Percentiles rank a stretch among this genome's conserved stretches.
Conservation (phyloP, 2,113 vertebrate species). For the Hippocampus mohnikei region DNA sequence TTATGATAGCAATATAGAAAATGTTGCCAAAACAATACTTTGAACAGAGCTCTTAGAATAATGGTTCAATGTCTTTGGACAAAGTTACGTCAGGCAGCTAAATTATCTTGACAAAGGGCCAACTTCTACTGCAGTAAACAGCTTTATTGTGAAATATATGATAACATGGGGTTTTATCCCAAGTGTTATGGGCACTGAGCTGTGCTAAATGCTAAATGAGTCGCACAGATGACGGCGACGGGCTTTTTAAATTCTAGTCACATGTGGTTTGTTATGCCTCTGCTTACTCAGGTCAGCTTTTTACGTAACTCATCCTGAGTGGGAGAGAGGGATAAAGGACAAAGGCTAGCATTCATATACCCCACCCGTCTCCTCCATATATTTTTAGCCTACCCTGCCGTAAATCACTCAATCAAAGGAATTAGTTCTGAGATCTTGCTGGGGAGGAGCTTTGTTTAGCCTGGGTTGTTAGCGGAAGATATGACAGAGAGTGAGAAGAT, state of each 20-base stretch:
- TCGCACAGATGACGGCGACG: not conserved
- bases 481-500: too few species aligned
- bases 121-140: not conserved
- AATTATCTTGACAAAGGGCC: not conserved
- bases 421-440: too few species aligned
- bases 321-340: slow-evolving; percentile 27
- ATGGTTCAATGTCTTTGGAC: slow-evolving; percentile 6
- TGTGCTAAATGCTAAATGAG: not conserved
- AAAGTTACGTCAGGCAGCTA: not conserved
- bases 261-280: not conserved
- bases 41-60: not conserved
- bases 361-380: too few species aligned
- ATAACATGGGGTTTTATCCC: not conserved
- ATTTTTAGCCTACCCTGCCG: too few species aligned
- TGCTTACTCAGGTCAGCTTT: slow-evolving; percentile 20
- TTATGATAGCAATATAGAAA: not conserved
- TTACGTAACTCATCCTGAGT: not conserved
- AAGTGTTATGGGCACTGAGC: not conserved
- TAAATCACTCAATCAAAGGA: too few species aligned
- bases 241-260: slow-evolving; percentile 29
- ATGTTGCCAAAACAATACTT: not conserved
- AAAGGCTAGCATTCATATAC: slow-evolving; percentile 41
- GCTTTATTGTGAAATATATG: not conserved
- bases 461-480: too few species aligned
- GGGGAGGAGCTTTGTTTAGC: too few species aligned